Evolutionary conservation across 1,140 invertebrate species (phyloP).

Genomic region (Neodiprion pinetum): DNA sequence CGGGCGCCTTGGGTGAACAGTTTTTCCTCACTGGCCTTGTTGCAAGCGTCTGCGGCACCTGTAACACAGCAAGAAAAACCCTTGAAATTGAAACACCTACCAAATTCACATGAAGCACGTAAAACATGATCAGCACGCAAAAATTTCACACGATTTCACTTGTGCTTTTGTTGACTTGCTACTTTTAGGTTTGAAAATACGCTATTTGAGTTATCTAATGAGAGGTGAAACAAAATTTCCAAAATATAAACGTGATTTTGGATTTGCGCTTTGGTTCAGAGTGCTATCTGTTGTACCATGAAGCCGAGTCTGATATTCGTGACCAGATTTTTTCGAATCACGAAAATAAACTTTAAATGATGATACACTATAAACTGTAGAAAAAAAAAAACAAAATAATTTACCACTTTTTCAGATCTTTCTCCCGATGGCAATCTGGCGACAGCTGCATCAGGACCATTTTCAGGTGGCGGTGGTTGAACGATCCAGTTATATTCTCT

Average conservation of each 20-base stretch:
- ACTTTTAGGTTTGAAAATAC: conserved; percentile 4
- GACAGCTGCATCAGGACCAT: conserved; percentile 80
- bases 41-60: conserved; percentile 67
- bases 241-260: too few species aligned
- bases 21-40: conserved; percentile 68
- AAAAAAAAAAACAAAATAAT: conserved; percentile 33
- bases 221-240: too few species aligned
- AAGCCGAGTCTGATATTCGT: background rate
- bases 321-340: background rate
- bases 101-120: conserved; percentile 5
- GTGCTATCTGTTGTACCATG: too few species aligned
- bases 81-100: conserved; percentile 17
- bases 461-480: conserved; percentile 86
- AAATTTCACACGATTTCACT: too few species aligned
- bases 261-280: too few species aligned
- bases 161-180: too few species aligned
- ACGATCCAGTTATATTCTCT: conserved; percentile 92
- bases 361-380: too few species aligned
- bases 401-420: conserved; percentile 78
- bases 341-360: background rate
- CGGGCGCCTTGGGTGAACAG: conserved; percentile 67
- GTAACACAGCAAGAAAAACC: conserved; percentile 34
- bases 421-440: conserved; percentile 82
- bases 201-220: conserved; percentile 7
- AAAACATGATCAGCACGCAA: too few species aligned